Evolutionary conservation across 2,113 vertebrate species (phyloP), one percentile per base, ranked within the genome.

Genomic region (Brachyistius frenatus): DNA sequence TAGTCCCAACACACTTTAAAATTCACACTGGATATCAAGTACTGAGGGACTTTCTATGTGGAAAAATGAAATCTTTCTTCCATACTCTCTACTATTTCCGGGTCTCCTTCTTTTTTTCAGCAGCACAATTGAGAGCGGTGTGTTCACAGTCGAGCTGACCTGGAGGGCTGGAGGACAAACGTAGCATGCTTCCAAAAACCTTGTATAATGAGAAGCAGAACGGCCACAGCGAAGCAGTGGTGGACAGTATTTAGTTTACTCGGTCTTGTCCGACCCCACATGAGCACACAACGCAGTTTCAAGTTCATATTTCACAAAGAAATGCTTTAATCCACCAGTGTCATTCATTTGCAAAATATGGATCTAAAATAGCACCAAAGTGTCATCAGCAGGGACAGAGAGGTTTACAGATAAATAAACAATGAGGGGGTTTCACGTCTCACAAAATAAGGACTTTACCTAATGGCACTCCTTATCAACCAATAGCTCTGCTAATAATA

Each of bases 21-120:
- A 78, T 16, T 52, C 52, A 82, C 86, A 88, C 54, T 82, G 81
- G 80, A 83, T 56, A 83, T 80, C 83, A 81, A 85, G 91, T 91
- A 86, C 70, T 44, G 32, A 50, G n/a, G 63, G 54, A 30, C 46
- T 82, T 68, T 55, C 56, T 46, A 30, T 47, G 56, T 80, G 78
- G 37, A 88, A 90, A 86, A 53, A 52, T 60, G 31, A 73, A 41
- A 83, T 69, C 52, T 81, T 80, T 78, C 67, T 53, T 72, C 61
- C 41, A 57, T 66, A 80, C 57, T 78, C 73, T 80, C 16, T 31
- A 78, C 37, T 6, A 3, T 79, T 82, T 81, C 58, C 79, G 80
- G 53, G 50, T 30, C 44, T 82, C 11, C 53, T 36, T 58, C 16
- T 70, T 66, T 77, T 66, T 77, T 76, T 68, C 23, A 73, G 52